Base-by-base conservation (phyloP, 2,888 invertebrate species). In the Ametastegia equiseti region DNA sequence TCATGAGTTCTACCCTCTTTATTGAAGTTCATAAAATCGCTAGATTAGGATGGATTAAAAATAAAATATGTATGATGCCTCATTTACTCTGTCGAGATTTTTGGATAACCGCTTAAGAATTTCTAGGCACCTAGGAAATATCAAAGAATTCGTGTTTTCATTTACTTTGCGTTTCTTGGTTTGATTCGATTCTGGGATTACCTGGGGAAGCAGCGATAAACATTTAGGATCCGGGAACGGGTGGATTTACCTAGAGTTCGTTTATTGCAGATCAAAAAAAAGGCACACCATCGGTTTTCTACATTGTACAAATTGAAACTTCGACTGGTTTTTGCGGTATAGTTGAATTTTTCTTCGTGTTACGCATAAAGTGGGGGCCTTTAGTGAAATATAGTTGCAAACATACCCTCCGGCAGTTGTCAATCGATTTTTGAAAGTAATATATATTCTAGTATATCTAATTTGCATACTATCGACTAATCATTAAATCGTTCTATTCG, bases 391-490 rank as follows among this genome's bases (percentile, higher is more conserved):
- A 77, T 9, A 63, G 30, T 63, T 39, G 57, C 80, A 86, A 86
- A 85, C 86, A 84, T 86, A 88, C 86, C 88, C 88, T 89, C 11
- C 87, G 85, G 86, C 88, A 87, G 87, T 90, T 88, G 91, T 91
- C 91, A 91, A 91, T 91, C 90, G 88, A 89, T 91, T 91, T 91
- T 89, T 91, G 90, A 91, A 91, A 91, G 91, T 91, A 91, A 90
- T 87, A 88, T n/a, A n/a, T 86, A 84, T 86, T 87, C 85, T 89
- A 89, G 11, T 42, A 11, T 11, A n/a, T 42, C 42, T 42, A 42
- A 87, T 88, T 87, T 88, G 88, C 88, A 88, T 85, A 87, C 81
- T 81, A n/a, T 79, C 36, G 60, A 83, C 82, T 85, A 82, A 83
- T 84, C 83, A 85, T 1, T 42, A 42, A 42, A 42, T 3, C 11